Base-by-base conservation (phyloP, 1,140 invertebrate species). In the Uloborus diversus region DNA sequence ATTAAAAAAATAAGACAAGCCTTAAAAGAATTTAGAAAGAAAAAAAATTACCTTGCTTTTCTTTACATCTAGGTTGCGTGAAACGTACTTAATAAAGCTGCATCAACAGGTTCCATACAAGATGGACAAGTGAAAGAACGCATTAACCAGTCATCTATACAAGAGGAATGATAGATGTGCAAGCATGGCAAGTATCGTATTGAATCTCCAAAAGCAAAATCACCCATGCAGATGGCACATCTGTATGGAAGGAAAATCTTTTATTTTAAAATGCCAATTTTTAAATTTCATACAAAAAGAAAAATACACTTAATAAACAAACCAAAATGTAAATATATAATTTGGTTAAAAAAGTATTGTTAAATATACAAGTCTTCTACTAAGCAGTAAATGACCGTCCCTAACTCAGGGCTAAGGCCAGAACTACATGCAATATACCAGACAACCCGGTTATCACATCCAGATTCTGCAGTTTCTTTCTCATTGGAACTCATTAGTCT, bases 181-280 rank as follows among this genome's bases (percentile, higher is more conserved):
- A 96, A 93, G 86, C 95, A 97, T 2, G 95, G 95, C 82, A 97
- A 89, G 87, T 93, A 96, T 33, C 95, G 92, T 56, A 96, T 90
- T 30, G 87, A 85, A 83, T 94, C 93, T 61, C 92, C 93, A n/a
- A 93, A 89, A 28, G 90, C 87, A 85, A 96, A 94, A 83, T 97
- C 95, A 83, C 93, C 92, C 95, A 97, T 96, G 85, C 95, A 97
- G 84, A 97, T 97, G 13, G 95, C 94, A 88, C 95, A 97, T 65
- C 78, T 80, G 28, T 56, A 37, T 13, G 30, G 11, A 11, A 56
- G 13, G 1, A 53, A 53, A 14, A 53, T 2, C 17, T n/a, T n/a
- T n/a, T n/a, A n/a, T n/a, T n/a, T n/a, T n/a, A n/a, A n/a, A n/a
- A n/a, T n/a, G n/a, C n/a, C 4, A 20, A 53, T 53, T 53, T 53